Evolutionary conservation across 2,797 vertebrate species (phyloP).

Genomic region (Hephaestus fuliginosus): DNA sequence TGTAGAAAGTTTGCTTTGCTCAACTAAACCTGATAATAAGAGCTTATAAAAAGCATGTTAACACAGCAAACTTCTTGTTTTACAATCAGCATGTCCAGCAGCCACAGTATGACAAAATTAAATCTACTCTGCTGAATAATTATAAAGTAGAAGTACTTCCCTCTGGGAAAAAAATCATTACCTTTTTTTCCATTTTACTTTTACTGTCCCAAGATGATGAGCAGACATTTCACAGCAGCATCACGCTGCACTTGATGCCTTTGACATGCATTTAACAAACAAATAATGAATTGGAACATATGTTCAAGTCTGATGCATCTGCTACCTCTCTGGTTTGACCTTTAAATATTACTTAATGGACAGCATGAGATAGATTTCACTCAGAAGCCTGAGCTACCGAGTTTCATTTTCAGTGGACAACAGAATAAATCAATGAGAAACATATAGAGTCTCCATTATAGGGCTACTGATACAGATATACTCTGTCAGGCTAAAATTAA

Average conservation of each 20-base stretch:
- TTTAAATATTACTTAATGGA: constrained; percentile 61
- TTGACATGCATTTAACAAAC: constrained; percentile 28
- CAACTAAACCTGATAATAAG: background rate
- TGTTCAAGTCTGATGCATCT: constrained; percentile 18
- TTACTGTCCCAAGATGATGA: background rate
- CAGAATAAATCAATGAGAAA: constrained; percentile 66
- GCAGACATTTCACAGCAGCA: constrained; percentile 20
- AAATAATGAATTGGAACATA: constrained; percentile 22
- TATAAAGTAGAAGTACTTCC: constrained; percentile 32
- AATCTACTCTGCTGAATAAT: constrained; percentile 35
- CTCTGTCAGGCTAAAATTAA: constrained; percentile 39
- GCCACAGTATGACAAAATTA: constrained; percentile 26
- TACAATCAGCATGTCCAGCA: constrained; percentile 23
- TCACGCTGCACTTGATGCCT: constrained; percentile 9
- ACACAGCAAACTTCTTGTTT: constrained; percentile 25
- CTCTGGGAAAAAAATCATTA: constrained; percentile 10
- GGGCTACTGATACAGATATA: constrained; percentile 45
- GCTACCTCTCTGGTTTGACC: constrained; percentile 51
- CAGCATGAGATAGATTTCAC: constrained; percentile 36
- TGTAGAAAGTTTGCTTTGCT: background rate
- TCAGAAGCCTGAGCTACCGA: constrained; percentile 19
- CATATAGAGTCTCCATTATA: constrained; percentile 54
- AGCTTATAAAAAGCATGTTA: constrained; percentile 20
- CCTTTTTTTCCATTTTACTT: constrained; percentile 16
- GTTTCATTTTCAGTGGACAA: constrained; percentile 49